phyloP scores from a whole-genome alignment of 1,140 invertebrate species.

The Monochamus saltuarius region DNA sequence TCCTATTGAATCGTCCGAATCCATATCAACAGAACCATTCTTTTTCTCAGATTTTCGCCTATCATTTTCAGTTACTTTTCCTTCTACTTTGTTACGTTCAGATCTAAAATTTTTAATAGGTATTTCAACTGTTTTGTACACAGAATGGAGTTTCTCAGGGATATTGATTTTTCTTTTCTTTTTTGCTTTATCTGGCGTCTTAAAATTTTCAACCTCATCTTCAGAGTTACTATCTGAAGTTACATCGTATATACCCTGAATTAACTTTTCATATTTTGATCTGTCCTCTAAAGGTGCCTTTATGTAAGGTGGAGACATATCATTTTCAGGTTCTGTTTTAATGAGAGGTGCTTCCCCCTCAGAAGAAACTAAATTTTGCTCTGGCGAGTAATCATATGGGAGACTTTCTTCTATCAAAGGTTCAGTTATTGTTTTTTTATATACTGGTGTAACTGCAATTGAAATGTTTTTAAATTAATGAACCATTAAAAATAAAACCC shows the following conservation, averaged over 20 bases:
- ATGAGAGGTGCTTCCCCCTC: slow-evolving; percentile 42
- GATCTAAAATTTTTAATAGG: slow-evolving; percentile 45
- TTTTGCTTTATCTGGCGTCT: slow-evolving; percentile 38
- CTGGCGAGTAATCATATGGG: slow-evolving; percentile 16
- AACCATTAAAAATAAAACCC: too few relatives aligned
- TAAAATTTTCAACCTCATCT: slow-evolving; percentile 52
- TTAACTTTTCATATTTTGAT: slow-evolving; percentile 79
- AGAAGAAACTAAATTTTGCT: slow-evolving; percentile 28
- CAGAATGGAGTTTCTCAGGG: slow-evolving; percentile 49
- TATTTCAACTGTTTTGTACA: slow-evolving; percentile 54
- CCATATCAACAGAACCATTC: slow-evolving; percentile 49
- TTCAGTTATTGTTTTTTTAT: slow-evolving; percentile 18
- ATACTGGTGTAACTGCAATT: slow-evolving; percentile 18
- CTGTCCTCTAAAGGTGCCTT: slow-evolving; percentile 69
- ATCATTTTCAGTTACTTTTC: slow-evolving; percentile 43
- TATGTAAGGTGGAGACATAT: slow-evolving; percentile 60
- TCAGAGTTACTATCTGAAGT: slow-evolving; percentile 62
- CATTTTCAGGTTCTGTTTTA: slow-evolving; percentile 41
- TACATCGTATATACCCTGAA: slow-evolving; percentile 58
- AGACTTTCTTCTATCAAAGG: slow-evolving; percentile 24
- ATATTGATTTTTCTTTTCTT: slow-evolving; percentile 42
- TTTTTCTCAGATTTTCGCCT: slow-evolving; percentile 43
- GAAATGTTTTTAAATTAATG: not conserved
- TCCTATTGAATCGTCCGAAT: slow-evolving; percentile 71
- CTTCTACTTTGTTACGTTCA: slow-evolving; percentile 19